These are phyloP conservation scores for Conus ventricosus DNA, from an alignment of 1,140 invertebrate species.

Conservation along the genomic window DNA sequence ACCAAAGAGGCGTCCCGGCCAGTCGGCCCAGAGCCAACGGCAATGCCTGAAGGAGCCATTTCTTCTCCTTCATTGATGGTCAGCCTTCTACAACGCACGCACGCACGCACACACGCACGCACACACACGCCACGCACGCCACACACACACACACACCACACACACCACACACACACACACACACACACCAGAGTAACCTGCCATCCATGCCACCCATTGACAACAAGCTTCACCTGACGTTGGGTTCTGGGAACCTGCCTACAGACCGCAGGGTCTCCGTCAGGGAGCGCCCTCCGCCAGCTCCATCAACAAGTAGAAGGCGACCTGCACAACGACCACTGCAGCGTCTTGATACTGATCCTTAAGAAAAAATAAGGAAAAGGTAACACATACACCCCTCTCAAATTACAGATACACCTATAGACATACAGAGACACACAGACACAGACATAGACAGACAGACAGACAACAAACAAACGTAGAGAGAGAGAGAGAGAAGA, in stretches of 20 bases:
- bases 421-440: background rate
- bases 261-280: background rate
- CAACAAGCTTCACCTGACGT: slow-evolving; percentile 3
- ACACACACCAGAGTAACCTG: no score
- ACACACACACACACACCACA: no score
- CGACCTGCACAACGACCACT: background rate
- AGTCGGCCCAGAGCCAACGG: background rate
- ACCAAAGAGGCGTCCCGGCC: background rate
- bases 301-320: slow-evolving; percentile 32
- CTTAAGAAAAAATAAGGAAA: background rate
- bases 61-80: slow-evolving; percentile 24
- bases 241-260: slow-evolving; percentile 13
- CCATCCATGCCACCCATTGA: no score
- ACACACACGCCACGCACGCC: no score
- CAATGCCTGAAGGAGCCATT: background rate
- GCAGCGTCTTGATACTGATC: no score
- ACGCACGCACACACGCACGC: no score
- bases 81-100: background rate
- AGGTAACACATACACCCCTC: background rate
- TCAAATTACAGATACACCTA: background rate
- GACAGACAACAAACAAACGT: background rate
- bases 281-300: slow-evolving; percentile 27
- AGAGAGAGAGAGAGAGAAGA: no score
- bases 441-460: slow-evolving; percentile 25
- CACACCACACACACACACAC: no score